phyloP scores from a whole-genome alignment of 1,140 invertebrate species.

The Adoxophyes honmai region DNA sequence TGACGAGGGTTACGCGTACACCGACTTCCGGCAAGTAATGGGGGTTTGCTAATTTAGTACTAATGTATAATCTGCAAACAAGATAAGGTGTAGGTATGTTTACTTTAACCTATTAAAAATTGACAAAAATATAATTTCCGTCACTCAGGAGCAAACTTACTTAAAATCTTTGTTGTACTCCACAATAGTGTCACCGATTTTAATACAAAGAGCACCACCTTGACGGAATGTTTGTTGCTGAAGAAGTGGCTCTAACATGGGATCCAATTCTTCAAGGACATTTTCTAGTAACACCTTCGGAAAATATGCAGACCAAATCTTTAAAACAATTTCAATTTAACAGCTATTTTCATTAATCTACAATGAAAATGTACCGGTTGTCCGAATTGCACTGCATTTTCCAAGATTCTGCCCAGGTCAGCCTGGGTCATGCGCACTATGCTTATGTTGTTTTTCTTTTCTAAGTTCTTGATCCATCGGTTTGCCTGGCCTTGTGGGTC shows the following conservation, averaged over 20 bases:
- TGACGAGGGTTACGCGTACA: conserved; percentile 94
- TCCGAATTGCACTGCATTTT: conserved; percentile 96
- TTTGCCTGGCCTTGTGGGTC: conserved; percentile 97
- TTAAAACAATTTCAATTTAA: too few relatives aligned
- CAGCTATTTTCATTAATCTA: too few relatives aligned
- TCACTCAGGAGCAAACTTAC: conserved; percentile 65
- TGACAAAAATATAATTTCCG: not conserved
- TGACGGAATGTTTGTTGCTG: conserved; percentile 94
- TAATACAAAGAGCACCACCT: conserved; percentile 87
- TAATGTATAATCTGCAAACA: conserved; percentile 89
- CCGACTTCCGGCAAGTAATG: conserved; percentile 95
- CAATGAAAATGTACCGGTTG: too few relatives aligned
- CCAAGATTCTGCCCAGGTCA: conserved; percentile 91
- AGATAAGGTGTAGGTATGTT: not conserved
- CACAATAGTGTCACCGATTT: conserved; percentile 88
- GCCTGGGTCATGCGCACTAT: conserved; percentile 88
- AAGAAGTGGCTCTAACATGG: conserved; percentile 91
- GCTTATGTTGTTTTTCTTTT: conserved; percentile 90
- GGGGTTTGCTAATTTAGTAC: conserved; percentile 95
- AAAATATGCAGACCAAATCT: too few relatives aligned
- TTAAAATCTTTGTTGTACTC: conserved; percentile 93
- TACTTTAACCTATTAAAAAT: too few relatives aligned
- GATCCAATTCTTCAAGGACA: conserved; percentile 92
- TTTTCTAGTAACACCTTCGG: conserved; percentile 90
- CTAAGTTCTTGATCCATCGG: conserved; percentile 96